phyloP scores from a whole-genome alignment of 2,797 vertebrate genomes.

The Dryobates pubescens region DNA sequence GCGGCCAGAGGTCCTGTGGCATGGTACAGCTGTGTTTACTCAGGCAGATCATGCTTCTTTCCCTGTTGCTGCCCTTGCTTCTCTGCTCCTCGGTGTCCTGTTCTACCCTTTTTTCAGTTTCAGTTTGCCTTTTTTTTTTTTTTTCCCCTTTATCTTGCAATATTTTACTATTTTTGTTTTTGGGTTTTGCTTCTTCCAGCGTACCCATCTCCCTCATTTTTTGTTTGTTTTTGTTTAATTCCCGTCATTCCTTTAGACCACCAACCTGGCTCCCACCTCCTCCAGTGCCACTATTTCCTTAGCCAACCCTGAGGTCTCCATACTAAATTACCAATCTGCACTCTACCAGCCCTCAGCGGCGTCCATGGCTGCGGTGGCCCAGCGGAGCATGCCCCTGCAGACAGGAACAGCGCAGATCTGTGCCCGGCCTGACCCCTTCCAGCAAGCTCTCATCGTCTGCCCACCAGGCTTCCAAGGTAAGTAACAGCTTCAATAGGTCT shows the following conservation, averaged over 20 bases:
- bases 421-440: constrained; percentile 96
- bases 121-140: constrained; percentile 19
- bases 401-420: constrained; percentile 93
- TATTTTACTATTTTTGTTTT: constrained; percentile 52
- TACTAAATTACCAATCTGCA: constrained; percentile 98
- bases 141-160: constrained; percentile 35
- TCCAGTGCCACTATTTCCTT: constrained; percentile 97
- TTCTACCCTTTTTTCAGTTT: constrained; percentile 38
- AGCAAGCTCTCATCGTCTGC: constrained; percentile 99
- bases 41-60: not conserved
- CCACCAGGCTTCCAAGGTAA: constrained; percentile 99
- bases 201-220: constrained; percentile 79
- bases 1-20: rapidly evolving
- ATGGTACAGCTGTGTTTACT: not conserved
- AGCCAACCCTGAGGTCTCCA: constrained; percentile 96
- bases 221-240: constrained; percentile 86
- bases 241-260: constrained; percentile 90
- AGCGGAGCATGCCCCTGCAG: constrained; percentile 96
- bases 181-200: constrained; percentile 59
- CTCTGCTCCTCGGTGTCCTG: not conserved
- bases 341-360: constrained; percentile 98
- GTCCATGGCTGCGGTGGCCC: constrained; percentile 96
- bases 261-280: constrained; percentile 94
- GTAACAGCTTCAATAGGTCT: not conserved
- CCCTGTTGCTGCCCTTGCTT: not conserved